phyloP scores from a whole-genome alignment of 2,797 vertebrate genomes.

The Dallia pectoralis region DNA sequence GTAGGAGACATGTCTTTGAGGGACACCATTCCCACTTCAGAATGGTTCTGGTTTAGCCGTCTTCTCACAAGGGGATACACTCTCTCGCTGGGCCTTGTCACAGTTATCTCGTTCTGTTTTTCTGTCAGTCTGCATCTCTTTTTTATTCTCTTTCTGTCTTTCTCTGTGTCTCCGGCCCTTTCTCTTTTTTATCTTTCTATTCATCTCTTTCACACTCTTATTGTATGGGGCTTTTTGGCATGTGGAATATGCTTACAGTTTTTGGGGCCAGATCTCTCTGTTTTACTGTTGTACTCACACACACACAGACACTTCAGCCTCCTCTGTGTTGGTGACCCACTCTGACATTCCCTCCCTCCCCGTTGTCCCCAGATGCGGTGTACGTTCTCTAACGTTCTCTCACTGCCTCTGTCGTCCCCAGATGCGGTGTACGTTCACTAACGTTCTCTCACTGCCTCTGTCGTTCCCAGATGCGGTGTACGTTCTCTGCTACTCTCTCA shows the following conservation, averaged over 20 bases:
- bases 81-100: neutral
- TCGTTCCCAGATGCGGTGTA: constrained; percentile 88
- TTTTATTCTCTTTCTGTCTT: neutral
- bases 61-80: neutral
- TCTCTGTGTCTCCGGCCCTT: neutral
- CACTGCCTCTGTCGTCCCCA: neutral
- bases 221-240: constrained; percentile 1
- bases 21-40: neutral
- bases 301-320: too few relatives aligned
- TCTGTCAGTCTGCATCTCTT: too few relatives aligned
- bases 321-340: neutral
- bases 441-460: neutral
- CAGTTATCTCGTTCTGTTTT: neutral
- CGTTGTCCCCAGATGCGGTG: too few relatives aligned
- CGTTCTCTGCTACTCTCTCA: constrained; percentile 97
- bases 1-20: neutral
- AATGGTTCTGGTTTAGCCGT: neutral
- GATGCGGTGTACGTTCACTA: too few relatives aligned
- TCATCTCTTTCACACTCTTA: neutral
- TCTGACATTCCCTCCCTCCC: neutral
- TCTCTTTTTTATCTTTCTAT: too few relatives aligned
- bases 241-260: too few relatives aligned
- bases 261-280: too few relatives aligned
- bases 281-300: too few relatives aligned
- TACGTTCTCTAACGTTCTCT: too few relatives aligned